Evolutionary conservation across 2,888 invertebrate genomes (phyloP), one percentile per base, ranked within the genome.

Genomic region (Pheosia gnoma): DNA sequence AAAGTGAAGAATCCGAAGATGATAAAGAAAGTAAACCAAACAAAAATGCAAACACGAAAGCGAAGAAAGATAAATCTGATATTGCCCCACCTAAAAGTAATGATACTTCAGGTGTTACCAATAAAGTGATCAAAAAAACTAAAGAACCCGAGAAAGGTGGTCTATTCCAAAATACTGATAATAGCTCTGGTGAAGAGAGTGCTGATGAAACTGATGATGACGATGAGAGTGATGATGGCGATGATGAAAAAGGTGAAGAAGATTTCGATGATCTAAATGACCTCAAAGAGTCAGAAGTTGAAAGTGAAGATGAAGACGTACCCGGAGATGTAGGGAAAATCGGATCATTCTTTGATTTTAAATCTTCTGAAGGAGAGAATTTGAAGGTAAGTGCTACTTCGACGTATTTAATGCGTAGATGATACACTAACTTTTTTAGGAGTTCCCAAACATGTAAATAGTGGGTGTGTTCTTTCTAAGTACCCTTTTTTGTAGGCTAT

Each of bases 261-360:
- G 76, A 80, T 65, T 68, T 79, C 39, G 81, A 85, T 65, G 78
- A 89, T 80, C 83, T 94, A 10, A 89, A 92, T 11, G 95, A 95
- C 80, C 82, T 94, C n/a, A 94, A 88, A 68, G 91, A 89, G 43
- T 91, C 94, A 41, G 94, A 93, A 65, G 83, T 79, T 5, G 91
- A 91, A 59, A 81, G 83, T 64, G 84, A 82, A 58, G 78, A 81
- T 65, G 82, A 81, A 54, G 68, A 75, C 10, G 74, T 68, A n/a
- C 64, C 68, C 25, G 83, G 79, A 59, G 82, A 81, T 63, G 74
- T 68, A 10, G 78, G 81, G 25, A 84, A 80, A 62, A 86, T 91
- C 51, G 78, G 72, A 25, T 81, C 87, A 0, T 86, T 91, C 68
- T 91, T 93, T 59, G 83, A 90, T 70, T 66, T 85, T 39, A 83